Evolutionary conservation across 2,888 invertebrate species (phyloP), one percentile per base, ranked within the genome.

Genomic region (Epinotia demarniana): DNA sequence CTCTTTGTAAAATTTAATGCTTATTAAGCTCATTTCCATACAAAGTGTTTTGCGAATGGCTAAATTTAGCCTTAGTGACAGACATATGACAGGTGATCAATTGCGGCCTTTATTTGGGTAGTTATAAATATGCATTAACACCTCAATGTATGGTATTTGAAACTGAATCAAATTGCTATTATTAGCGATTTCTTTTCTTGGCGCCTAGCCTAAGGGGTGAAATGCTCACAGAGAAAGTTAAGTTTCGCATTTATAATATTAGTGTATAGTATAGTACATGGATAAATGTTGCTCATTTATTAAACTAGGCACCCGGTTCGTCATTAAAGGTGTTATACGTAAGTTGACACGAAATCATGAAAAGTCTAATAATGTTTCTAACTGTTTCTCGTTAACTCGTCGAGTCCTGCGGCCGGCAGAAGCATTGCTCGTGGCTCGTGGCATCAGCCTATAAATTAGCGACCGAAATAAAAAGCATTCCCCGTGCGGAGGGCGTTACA

Each of bases 11-110:
- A 82, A 84, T 87, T 86, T 86, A 85, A 87, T 85, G 85, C 85
- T 86, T 87, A 86, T 85, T 87, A 85, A 88, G 79, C 86, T 89
- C 79, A 92, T 92, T 91, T 88, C 84, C 90, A 91, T 92, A 92
- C 88, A 91, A 89, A 90, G 88, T 89, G 90, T 89, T 91, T 87
- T 85, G 84, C 86, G 87, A 90, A 89, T 82, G 83, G 84, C 85
- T 82, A 81, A 81, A 81, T 87, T 87, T 87, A 86, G 84, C 84
- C 83, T 86, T 81, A 83, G 83, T 83, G 77, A 78, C 79, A 77
- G 78, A 75, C 74, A 66, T 68, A 67, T 62, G 80, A 80, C 83
- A 81, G 81, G 79, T 80, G 81, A 79, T 78, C 73, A 77, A 79
- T 78, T 77, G 66, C 78, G 43, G 76, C 70, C 73, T 81, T 76